A percentile compares a stretch with the other conserved stretches of the same genome.
Evolutionary conservation across 2,113 vertebrate species (phyloP).

Genomic region (Pseudolaguvia tuberculata): DNA sequence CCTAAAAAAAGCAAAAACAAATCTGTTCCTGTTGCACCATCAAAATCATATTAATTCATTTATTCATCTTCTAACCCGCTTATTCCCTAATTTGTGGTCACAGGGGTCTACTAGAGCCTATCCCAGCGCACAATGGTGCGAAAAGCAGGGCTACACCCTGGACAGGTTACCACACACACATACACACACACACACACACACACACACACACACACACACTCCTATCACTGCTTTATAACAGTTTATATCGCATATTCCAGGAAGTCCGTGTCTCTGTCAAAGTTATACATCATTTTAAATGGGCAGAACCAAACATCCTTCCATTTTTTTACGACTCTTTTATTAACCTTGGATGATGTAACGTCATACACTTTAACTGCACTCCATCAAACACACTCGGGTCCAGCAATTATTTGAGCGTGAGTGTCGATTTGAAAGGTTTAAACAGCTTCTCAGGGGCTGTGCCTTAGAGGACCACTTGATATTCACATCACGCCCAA

Average conservation of each 20-base stretch:
- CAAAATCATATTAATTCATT: no score
- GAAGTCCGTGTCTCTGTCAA: neutral
- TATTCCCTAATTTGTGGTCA: no score
- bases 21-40: no score
- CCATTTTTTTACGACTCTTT: neutral
- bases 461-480: constrained; percentile 62
- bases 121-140: no score
- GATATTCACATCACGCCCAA: constrained; percentile 73
- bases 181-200: no score
- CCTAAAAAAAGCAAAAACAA: constrained; percentile 48
- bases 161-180: no score
- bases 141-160: no score
- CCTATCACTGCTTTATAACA: neutral
- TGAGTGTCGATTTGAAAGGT: constrained; percentile 46
- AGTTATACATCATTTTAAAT: neutral
- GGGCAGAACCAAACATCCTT: no score
- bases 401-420: neutral
- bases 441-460: constrained; percentile 51
- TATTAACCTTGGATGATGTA: constrained; percentile 2
- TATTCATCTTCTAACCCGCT: no score
- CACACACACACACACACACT: no score
- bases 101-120: no score
- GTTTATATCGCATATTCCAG: neutral
- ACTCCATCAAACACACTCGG: neutral
- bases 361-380: neutral